Evolutionary conservation across 2,888 invertebrate genomes (phyloP), one percentile per base, ranked within the genome.

Genomic region (Drosophila borealis): DNA sequence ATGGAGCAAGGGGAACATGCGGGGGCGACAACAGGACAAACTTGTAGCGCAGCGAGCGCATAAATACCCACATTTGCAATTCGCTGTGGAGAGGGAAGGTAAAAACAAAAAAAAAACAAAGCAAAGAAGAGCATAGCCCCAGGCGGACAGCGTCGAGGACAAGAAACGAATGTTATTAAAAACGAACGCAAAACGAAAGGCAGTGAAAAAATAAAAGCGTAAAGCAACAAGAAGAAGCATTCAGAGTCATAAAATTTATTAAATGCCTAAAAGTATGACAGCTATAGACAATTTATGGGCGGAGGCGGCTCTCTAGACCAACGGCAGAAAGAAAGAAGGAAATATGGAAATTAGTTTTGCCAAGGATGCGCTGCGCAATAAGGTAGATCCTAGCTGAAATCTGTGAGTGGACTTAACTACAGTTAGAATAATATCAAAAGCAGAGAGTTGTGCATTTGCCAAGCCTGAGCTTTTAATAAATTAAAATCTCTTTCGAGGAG

Each of bases 211-310:
- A 54, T 45, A 57, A 48, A 45, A 61, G 29, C 29, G 29, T 34
- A 64, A 53, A 44, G 37, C 46, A 64, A 68, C 61, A 55, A 13
- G 53, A 29, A 53, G 48, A 37, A 57, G 25, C 53, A 29, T 44
- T 46, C 63, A 57, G 65, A 85, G 77, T 81, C 83, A 85, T 85
- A 88, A 88, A 85, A 88, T 85, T 80, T 88, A 85, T 88, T 81
- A 85, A 85, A 85, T 85, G 86, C 83, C 85, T 74, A 85, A 85
- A 81, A 85, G 85, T 83, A 88, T 81, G 86, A 88, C 88, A 85
- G 88, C 88, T 53, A 85, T 85, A 75, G 81, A 81, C 81, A 87
- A 84, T 85, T 85, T 85, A 85, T 81, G 74, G 56, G 45, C n/a
- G 29, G 44, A 48, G 51, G 39, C 21, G 9, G 21, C 11, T 9